Conservation (phyloP, 2,113 vertebrate species). For the Corvus cornix region DNA sequence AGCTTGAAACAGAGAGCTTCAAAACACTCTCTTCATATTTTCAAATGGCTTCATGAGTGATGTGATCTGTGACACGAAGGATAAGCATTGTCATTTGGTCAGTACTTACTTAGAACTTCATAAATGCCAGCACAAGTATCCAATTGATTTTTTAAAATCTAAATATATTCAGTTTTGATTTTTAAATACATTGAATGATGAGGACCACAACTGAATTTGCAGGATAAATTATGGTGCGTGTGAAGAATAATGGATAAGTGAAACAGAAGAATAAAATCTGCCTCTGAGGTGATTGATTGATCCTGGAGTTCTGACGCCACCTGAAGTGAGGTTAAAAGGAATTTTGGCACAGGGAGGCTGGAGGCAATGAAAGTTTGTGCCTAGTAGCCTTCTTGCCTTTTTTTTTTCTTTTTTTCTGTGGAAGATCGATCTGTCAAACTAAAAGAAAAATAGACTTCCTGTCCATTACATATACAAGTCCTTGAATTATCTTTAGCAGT, state of each 20-base stretch:
- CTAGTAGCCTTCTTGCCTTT: neutral
- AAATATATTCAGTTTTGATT: neutral
- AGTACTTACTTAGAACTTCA: neutral
- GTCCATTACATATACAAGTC: conserved; percentile 50
- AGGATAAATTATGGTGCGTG: neutral
- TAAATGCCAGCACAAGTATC: neutral
- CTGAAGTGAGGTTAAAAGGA: neutral
- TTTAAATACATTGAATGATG: neutral
- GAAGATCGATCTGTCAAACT: conserved; percentile 51
- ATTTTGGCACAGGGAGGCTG: neutral
- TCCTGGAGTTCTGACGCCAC: neutral
- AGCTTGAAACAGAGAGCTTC: neutral
- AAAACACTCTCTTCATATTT: neutral
- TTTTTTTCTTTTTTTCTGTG: neutral
- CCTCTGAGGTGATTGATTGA: neutral
- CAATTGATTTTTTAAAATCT: neutral
- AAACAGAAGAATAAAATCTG: conserved; percentile 32
- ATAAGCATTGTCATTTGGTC: neutral
- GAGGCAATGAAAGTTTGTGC: conserved; percentile 42
- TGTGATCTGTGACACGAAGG: neutral
- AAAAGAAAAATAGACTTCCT: conserved; percentile 64
- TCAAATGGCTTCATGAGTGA: neutral
- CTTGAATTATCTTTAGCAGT: conserved; percentile 54
- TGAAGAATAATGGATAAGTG: conserved; percentile 10
- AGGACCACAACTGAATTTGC: neutral